These are phyloP conservation scores for Dicycla oo DNA, from an alignment of 2,888 invertebrate species.

Conservation along the genomic window DNA sequence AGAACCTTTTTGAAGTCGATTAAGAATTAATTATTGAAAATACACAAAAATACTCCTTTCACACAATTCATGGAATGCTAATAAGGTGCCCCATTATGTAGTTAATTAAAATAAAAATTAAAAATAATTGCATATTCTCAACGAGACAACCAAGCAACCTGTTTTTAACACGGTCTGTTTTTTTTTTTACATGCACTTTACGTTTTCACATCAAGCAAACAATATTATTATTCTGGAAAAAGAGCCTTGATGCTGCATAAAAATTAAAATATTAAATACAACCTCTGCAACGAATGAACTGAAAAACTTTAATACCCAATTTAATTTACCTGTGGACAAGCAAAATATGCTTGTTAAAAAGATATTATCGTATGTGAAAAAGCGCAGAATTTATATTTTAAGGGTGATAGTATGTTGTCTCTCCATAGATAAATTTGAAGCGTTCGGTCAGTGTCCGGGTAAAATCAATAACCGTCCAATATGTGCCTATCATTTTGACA, in stretches of 20 bases:
- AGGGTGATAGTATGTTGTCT: constrained; percentile 32
- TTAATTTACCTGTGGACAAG: constrained; percentile 5
- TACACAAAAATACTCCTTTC: neutral
- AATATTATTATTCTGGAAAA: constrained; percentile 6
- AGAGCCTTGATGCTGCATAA: constrained; percentile 4
- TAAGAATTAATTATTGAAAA: too few species aligned
- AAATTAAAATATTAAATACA: constrained; percentile 18
- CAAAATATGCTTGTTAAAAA: constrained; percentile 33
- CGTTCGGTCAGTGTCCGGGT: constrained; percentile 75
- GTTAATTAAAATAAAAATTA: constrained; percentile 7
- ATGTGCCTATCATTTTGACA: constrained; percentile 87
- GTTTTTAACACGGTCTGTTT: neutral
- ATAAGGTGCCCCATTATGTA: constrained; percentile 5
- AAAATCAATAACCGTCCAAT: constrained; percentile 86
- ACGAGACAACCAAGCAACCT: neutral
- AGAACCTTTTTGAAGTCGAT: too few species aligned
- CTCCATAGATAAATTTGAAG: constrained; percentile 60
- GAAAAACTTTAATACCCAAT: constrained; percentile 3
- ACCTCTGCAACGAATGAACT: constrained; percentile 8
- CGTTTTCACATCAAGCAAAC: constrained; percentile 15
- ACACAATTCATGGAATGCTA: constrained; percentile 5
- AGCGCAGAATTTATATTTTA: constrained; percentile 21
- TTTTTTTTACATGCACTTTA: neutral
- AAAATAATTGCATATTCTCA: constrained; percentile 11
- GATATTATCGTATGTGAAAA: constrained; percentile 18